Conservation (phyloP, 2,888 invertebrate species). For the Temnothorax unifasciatus region DNA sequence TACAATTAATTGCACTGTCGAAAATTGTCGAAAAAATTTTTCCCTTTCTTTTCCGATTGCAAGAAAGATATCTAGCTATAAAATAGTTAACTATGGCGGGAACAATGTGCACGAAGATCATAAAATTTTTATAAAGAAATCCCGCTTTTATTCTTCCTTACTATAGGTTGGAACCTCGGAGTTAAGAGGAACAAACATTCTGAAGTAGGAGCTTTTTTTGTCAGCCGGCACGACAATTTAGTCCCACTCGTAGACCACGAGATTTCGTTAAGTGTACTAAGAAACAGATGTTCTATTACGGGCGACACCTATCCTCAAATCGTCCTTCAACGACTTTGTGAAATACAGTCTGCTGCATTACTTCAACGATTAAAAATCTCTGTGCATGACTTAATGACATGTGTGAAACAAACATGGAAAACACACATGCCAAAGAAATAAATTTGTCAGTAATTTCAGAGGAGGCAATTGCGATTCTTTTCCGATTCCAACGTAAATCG, state of each 20-base stretch:
- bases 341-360: background rate
- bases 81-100: background rate
- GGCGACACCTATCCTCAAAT: background rate
- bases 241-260: conserved; percentile 15
- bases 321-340: conserved; percentile 10
- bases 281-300: conserved; percentile 44
- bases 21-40: background rate
- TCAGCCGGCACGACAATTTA: conserved; percentile 16
- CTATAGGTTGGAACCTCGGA: background rate
- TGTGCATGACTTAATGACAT: background rate
- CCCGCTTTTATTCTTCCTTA: conserved; percentile 13
- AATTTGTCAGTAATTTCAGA: background rate
- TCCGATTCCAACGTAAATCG: background rate
- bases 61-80: background rate
- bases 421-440: background rate
- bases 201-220: conserved; percentile 35
- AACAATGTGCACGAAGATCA: background rate
- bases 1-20: background rate
- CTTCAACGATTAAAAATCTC: background rate
- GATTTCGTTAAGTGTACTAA: conserved; percentile 45
- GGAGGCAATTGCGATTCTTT: background rate
- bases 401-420: background rate
- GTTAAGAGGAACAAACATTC: conserved; percentile 21
- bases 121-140: conserved; percentile 44
- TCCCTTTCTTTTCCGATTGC: background rate